These are phyloP conservation scores for Cosmorhoe ocellata DNA, from an alignment of 2,888 invertebrate species.

Conservation along the genomic window DNA sequence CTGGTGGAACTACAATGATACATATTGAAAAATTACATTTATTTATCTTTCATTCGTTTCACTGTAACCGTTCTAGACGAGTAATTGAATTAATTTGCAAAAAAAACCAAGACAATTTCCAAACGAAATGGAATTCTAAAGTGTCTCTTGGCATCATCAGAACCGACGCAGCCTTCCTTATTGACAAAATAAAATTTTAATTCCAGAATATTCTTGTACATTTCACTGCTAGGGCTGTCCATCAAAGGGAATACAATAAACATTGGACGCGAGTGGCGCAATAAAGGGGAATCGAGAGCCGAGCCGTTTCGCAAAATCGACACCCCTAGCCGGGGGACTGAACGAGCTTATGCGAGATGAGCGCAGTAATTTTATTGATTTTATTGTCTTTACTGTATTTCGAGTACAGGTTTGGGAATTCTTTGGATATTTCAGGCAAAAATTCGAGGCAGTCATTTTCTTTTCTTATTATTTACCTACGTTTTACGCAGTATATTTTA, in stretches of 20 bases:
- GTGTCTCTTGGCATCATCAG: slow-evolving; percentile 1
- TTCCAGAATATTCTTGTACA: slow-evolving; percentile 24
- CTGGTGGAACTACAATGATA: no score
- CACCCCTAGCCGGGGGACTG: slow-evolving; percentile 31
- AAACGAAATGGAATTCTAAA: slow-evolving; percentile 13
- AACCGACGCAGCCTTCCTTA: slow-evolving; percentile 4
- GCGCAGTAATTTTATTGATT: slow-evolving; percentile 11
- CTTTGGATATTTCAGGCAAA: no score
- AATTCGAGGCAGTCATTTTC: no score
- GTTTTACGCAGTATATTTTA: no score
- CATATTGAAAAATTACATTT: no score
- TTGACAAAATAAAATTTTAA: slow-evolving; percentile 27
- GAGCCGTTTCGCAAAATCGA: slow-evolving; percentile 40
- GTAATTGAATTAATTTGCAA: background rate
- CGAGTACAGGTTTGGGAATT: no score
- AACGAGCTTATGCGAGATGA: slow-evolving; percentile 15
- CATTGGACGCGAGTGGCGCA: slow-evolving; percentile 34
- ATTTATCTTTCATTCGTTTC: no score
- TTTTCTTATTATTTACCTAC: no score
- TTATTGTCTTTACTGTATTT: background rate
- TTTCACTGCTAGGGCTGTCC: slow-evolving; percentile 35
- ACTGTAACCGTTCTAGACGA: background rate
- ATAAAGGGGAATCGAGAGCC: slow-evolving; percentile 32
- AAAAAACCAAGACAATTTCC: background rate
- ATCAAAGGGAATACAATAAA: slow-evolving; percentile 38